Evolutionary conservation across 2,113 vertebrate species (phyloP), one percentile per base, ranked within the genome.

Genomic region (Lepus americanus): DNA sequence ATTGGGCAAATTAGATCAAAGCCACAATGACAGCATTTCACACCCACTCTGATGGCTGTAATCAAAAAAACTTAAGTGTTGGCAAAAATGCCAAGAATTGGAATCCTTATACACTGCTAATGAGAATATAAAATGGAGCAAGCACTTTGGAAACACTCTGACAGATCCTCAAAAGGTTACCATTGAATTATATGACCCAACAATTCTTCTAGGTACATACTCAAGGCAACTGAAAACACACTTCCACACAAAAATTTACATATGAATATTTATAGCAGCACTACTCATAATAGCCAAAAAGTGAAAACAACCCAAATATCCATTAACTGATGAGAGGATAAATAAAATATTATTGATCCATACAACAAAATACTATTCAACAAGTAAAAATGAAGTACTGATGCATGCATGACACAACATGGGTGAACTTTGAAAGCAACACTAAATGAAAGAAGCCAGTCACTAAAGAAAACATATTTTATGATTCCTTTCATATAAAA

Each of bases 391-490:
- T 14, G 14, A 86, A 84, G 25, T 8, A 8, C 67, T 36, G 25
- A 83, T 17, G 1, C 61, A 36, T 10, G 2, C 61, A 49, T 6
- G 14, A 31, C 1, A 9, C 8, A 3, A 14, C 2, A 0, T 3
- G 39, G 36, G 17, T 11, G 23, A 82, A 49, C 33, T 27, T 17
- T 19, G 13, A 85, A 82, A 78, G 77, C 22, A 31, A 27, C 1
- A 16, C n/a, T 27, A 4, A 70, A 11, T 23, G 13, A 9, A 72
- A 61, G 39, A 61, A 51, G 72, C 36, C 36, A 9, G 17, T 31
- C 59, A 27, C 9, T 69, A 33, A 67, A n/a, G 22, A 33, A 2
- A 19, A 19, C 19, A 5, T 5, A n/a, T 10, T 9, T 0, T 66
- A 55, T 29, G 29, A 59, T 3, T 67, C 66, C 25, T 49, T n/a